Percentiles rank a stretch among this genome's conserved stretches.
phyloP scores from a whole-genome alignment of 2,888 invertebrate species.

The Hemaris fuciformis region DNA sequence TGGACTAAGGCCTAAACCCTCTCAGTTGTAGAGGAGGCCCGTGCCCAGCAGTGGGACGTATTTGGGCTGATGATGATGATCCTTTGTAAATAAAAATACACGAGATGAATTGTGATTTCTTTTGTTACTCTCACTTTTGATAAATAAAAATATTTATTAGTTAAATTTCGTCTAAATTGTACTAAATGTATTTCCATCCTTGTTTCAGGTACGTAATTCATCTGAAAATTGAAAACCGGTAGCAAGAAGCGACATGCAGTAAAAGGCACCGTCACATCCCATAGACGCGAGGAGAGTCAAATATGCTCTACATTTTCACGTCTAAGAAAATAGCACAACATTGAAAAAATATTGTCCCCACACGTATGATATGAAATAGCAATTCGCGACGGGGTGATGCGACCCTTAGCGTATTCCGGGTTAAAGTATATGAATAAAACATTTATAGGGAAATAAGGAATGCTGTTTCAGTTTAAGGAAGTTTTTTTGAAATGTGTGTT shows the following conservation, averaged over 20 bases:
- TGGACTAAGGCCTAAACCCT: too few species aligned
- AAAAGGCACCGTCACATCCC: too few species aligned
- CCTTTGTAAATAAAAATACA: too few species aligned
- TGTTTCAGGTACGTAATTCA: conserved; percentile 3
- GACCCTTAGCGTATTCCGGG: neutral
- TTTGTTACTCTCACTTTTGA: too few species aligned
- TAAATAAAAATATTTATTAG: too few species aligned
- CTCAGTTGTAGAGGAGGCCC: too few species aligned
- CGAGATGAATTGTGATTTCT: too few species aligned
- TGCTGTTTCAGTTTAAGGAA: neutral
- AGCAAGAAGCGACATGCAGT: neutral
- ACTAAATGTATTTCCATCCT: neutral
- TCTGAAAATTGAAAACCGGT: neutral
- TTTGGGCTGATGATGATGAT: too few species aligned
- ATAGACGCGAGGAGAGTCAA: neutral
- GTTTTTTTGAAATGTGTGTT: too few species aligned
- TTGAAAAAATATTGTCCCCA: neutral
- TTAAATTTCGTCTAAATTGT: too few species aligned
- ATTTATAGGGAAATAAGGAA: neutral
- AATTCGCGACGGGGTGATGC: neutral
- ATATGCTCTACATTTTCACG: neutral
- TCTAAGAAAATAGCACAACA: neutral
- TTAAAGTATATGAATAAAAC: neutral
- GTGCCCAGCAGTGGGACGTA: too few species aligned
- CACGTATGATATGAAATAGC: neutral